Percentiles rank a stretch among this genome's conserved stretches.
phyloP scores from a whole-genome alignment of 2,113 vertebrate genomes.

The Danionella cerebrum region DNA sequence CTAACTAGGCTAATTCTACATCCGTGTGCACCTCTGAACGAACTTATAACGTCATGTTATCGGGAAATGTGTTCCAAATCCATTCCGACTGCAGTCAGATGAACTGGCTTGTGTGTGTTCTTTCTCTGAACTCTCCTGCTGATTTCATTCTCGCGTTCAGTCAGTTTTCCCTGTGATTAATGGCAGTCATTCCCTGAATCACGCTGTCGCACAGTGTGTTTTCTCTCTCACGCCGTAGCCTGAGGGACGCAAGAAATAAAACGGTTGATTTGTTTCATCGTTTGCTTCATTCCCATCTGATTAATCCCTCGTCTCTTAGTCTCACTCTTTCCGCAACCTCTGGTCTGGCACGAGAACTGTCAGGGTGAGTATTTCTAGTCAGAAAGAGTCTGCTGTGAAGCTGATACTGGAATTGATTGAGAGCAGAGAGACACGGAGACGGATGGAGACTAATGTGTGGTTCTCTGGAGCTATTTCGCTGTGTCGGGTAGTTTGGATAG shows the following conservation, averaged over 20 bases:
- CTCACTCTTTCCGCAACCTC: neutral
- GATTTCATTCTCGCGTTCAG: neutral
- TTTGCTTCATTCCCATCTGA: neutral
- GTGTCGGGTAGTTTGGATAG: too few relatives aligned
- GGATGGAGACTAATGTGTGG: too few relatives aligned
- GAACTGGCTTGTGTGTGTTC: neutral
- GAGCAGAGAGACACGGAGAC: neutral
- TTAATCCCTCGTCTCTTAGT: neutral
- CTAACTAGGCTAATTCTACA: too few relatives aligned
- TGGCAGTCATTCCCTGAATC: neutral
- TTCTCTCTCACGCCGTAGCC: neutral
- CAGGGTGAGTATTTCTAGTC: neutral
- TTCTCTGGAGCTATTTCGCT: too few relatives aligned
- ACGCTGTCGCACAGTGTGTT: neutral
- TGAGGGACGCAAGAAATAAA: neutral
- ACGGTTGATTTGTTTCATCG: neutral
- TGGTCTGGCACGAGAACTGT: neutral
- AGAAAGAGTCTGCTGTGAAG: neutral
- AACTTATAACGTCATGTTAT: too few relatives aligned
- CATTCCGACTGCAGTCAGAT: too few relatives aligned
- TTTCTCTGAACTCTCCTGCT: neutral
- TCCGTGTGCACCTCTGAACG: too few relatives aligned
- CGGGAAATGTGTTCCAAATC: too few relatives aligned
- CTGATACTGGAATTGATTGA: slow-evolving; percentile 3
- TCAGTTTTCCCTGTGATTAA: neutral